Base-by-base conservation (phyloP, 2,797 vertebrate genomes). In the Pagetopsis macropterus region DNA sequence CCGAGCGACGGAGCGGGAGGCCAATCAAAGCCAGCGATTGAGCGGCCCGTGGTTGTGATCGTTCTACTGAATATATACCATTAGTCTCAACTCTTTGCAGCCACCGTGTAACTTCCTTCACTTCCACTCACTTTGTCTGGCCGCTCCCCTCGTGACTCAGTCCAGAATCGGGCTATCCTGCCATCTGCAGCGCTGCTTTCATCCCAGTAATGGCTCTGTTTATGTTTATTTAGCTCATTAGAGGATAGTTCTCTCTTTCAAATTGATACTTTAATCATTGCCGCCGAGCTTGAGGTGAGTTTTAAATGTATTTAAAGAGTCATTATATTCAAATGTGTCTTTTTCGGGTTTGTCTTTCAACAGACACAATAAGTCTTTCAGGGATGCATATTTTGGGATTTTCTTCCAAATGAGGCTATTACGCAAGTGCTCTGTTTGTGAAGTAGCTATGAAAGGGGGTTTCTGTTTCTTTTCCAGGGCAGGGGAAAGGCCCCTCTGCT, bases 131-230 rank as follows among this genome's bases (percentile, higher is more conserved):
- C 75, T 82, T 63, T 75, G 69, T 63, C 81, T 90, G 90, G 88
- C 88, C 70, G 21, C 82, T 58, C n/a, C 52, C 60, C 52, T 50
- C 64, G 49, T 54, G 57, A 62, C 72, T 85, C 79, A 60, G 83
- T 86, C 86, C 89, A 87, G 83, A 81, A 82, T 83, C 81, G 45
- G 72, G 78, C 82, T 65, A 65, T 86, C 78, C 78, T 72, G 78
- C 90, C 90, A 91, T 90, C 87, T 89, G 86, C 83, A 87, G 86
- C 82, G 75, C 76, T 58, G 54, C 86, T 89, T 88, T 86, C 83
- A 84, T 86, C 57, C 75, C 76, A 67, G 44, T 75, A 70, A 86
- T 87, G 67, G 75, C 75, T 71, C 72, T 73, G 81, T 87, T 89
- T 87, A 84, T 82, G 78, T 84, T 87, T 81, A 70, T 84, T 84